A percentile compares a stretch with the other conserved stretches of the same genome.
These are phyloP conservation scores for Andricus quercusramuli DNA, from an alignment of 2,888 invertebrate genomes.

Conservation along the genomic window DNA sequence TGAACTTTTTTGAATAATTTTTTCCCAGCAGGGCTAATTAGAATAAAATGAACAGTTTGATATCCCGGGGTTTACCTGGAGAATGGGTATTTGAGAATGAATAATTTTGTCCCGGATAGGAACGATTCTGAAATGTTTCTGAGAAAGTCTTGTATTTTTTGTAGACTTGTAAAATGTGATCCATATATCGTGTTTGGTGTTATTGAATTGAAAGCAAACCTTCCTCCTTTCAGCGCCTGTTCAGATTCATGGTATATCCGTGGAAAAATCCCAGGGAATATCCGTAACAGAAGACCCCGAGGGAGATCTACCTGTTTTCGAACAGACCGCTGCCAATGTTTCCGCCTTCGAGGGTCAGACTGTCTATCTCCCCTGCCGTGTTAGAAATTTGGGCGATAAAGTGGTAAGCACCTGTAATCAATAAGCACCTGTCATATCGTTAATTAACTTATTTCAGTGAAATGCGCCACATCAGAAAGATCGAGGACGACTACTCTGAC, in stretches of 20 bases:
- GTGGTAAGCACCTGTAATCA: constrained; percentile 66
- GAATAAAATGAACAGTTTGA: no score
- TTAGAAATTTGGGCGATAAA: constrained; percentile 74
- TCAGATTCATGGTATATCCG: constrained; percentile 43
- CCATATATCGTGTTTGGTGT: constrained; percentile 6
- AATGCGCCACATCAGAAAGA: not conserved
- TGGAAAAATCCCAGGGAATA: constrained; percentile 46
- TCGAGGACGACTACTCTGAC: not conserved
- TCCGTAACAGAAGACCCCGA: constrained; percentile 53
- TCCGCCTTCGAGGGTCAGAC: constrained; percentile 75
- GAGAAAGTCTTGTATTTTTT: not conserved
- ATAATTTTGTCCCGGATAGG: not conserved
- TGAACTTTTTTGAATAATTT: no score
- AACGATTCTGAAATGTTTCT: not conserved
- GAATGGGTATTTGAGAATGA: not conserved
- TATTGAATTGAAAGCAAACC: constrained; percentile 33
- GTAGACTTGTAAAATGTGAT: constrained; percentile 25
- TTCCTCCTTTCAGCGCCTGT: constrained; percentile 48
- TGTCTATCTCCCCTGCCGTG: constrained; percentile 75
- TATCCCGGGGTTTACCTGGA: no score
- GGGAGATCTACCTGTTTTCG: constrained; percentile 70
- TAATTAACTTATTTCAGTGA: constrained; percentile 26
- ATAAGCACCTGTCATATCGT: constrained; percentile 23
- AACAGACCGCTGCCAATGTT: constrained; percentile 74
- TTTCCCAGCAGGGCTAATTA: no score